A percentile compares a stretch with the other conserved stretches of the same genome.
Evolutionary conservation across 2,113 vertebrate genomes (phyloP).

Genomic region (Cichladusa arquata): DNA sequence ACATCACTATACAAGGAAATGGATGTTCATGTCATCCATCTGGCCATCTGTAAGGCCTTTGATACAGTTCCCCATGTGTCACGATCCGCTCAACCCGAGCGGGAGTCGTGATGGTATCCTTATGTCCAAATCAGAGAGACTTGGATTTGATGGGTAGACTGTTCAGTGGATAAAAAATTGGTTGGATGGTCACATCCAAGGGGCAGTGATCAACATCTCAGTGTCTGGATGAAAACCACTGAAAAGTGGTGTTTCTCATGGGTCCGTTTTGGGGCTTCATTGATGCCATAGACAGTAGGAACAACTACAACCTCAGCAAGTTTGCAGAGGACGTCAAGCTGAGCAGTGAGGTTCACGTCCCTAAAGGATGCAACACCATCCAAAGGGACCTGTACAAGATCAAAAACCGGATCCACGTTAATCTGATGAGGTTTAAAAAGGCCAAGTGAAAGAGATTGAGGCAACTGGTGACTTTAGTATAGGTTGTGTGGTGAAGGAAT

Average conservation of each 20-base stretch:
- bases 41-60: neutral
- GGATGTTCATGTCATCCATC: neutral
- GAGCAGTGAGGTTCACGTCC: neutral
- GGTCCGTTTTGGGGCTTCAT: rapidly evolving
- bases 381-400: neutral
- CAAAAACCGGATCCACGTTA: neutral
- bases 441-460: neutral
- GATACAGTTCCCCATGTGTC: rapidly evolving
- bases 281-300: no score
- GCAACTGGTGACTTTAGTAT: neutral
- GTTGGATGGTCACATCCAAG: neutral
- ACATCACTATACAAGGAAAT: neutral
- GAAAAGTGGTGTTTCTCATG: no score
- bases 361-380: neutral
- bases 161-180: neutral
- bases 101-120: no score
- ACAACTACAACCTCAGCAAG: neutral
- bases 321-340: neutral
- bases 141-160: neutral
- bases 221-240: rapidly evolving
- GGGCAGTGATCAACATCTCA: rapidly evolving
- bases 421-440: neutral
- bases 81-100: no score
- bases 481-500: neutral
- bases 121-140: neutral